Base-by-base conservation (phyloP, 2,888 invertebrate species). In the Polydrusus cervinus region DNA sequence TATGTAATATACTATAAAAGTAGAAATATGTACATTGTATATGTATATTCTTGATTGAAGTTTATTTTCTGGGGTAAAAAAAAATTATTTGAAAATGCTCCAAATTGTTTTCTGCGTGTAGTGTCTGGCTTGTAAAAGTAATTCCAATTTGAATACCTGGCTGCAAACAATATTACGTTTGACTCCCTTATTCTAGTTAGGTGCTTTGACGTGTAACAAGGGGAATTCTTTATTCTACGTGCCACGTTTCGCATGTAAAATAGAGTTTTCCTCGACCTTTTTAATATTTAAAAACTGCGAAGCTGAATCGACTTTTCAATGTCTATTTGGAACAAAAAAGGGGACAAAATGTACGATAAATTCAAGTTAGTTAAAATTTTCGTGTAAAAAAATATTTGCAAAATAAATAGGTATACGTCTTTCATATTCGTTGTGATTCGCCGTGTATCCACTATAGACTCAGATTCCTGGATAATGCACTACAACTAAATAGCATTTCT, bases 131-230 rank as follows among this genome's bases (percentile, higher is more conserved):
- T 11, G 8, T 20, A 38, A 65, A 65, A 14, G 18, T 65, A 65
- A 49, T 49, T 65, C 18, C 14, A 51, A 65, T 51, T 65, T 65
- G 65, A 65, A 65, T 65, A 30, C 34, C 65, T 65, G 51, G 34
- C 65, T 38, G 49, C 49, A 65, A 65, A 65, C 51, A 65, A 65
- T 38, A 65, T 65, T 65, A 65, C 16, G 30, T 65, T 65, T 51
- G 51, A 49, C 34, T 65, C 65, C 65, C 65, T 65, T 65, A 18
- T 51, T 34, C 49, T 65, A 65, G 49, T 65, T 65, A 65, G 65
- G 49, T 38, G 51, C 65, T 65, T 65, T 65, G 65, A 65, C 65
- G 51, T 65, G 65, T 51, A 65, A 65, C 65, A 51, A 65, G 65
- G 65, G 65, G 38, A 65, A 65, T 65, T 65, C 30, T 65, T 51